A percentile compares a stretch with the other conserved stretches of the same genome.
phyloP scores from a whole-genome alignment of 2,797 vertebrate species.

The Lophotriccus pileatus region DNA sequence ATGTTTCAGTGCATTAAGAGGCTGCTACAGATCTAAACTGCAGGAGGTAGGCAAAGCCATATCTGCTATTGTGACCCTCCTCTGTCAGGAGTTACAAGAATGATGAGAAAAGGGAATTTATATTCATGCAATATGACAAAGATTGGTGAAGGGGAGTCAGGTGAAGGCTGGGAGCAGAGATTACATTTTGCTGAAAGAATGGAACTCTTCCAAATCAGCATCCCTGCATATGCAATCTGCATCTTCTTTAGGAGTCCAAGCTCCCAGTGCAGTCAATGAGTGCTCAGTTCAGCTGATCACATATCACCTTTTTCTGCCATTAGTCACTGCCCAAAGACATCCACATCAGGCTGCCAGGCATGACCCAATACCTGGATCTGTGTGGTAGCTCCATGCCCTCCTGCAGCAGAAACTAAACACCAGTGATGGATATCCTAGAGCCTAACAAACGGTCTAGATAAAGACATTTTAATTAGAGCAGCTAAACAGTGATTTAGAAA shows the following conservation, averaged over 20 bases:
- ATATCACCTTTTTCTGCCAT: not conserved
- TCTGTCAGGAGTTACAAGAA: not conserved
- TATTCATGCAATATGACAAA: not conserved
- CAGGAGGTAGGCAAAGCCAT: not conserved
- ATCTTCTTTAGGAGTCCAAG: not conserved
- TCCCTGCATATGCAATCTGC: not conserved
- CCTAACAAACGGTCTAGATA: not conserved
- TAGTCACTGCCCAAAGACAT: not conserved
- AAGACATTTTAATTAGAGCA: not conserved
- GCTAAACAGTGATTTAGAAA: not conserved
- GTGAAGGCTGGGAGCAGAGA: not conserved
- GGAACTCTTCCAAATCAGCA: not conserved
- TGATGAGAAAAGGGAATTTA: not conserved
- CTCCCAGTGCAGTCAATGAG: not conserved
- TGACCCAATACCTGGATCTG: not conserved
- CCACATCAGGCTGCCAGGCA: not conserved
- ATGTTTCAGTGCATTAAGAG: not conserved
- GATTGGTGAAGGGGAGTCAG: not conserved
- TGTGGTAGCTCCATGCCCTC: accelerated
- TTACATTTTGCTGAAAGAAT: not conserved
- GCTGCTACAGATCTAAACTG: not conserved
- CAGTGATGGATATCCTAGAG: not conserved
- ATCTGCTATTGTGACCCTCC: not conserved
- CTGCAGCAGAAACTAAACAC: not conserved
- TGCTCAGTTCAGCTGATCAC: not conserved